These are phyloP conservation scores for Stercorarius parasiticus DNA, from an alignment of 2,113 vertebrate genomes.

Conservation along the genomic window DNA sequence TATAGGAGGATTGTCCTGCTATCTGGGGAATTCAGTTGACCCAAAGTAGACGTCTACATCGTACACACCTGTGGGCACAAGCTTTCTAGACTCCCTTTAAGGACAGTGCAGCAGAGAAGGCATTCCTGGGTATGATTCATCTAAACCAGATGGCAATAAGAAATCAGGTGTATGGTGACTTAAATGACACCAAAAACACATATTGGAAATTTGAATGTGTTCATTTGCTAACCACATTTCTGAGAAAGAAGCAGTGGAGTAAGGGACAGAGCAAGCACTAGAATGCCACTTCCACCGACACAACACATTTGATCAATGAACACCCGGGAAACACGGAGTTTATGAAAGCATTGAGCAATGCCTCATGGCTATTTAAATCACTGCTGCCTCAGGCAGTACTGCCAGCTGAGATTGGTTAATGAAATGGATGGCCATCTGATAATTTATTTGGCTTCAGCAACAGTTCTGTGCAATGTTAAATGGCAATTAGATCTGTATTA, in stretches of 20 bases:
- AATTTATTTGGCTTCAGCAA: background rate
- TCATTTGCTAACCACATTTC: background rate
- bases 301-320: background rate
- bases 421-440: background rate
- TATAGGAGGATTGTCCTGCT: background rate
- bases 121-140: background rate
- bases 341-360: background rate
- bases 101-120: background rate
- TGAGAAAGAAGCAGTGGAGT: background rate
- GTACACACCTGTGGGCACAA: background rate
- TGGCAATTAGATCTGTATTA: background rate
- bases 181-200: background rate
- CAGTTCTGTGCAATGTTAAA: background rate
- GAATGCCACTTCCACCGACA: background rate
- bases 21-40: background rate
- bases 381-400: background rate
- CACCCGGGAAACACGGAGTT: rapidly evolving
- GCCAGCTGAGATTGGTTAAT: background rate
- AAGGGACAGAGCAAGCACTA: background rate
- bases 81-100: background rate
- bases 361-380: background rate
- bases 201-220: background rate
- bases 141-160: background rate
- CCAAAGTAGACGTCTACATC: background rate
- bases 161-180: background rate